phyloP scores from a whole-genome alignment of 2,113 vertebrate genomes.

The Fulmarus glacialis region DNA sequence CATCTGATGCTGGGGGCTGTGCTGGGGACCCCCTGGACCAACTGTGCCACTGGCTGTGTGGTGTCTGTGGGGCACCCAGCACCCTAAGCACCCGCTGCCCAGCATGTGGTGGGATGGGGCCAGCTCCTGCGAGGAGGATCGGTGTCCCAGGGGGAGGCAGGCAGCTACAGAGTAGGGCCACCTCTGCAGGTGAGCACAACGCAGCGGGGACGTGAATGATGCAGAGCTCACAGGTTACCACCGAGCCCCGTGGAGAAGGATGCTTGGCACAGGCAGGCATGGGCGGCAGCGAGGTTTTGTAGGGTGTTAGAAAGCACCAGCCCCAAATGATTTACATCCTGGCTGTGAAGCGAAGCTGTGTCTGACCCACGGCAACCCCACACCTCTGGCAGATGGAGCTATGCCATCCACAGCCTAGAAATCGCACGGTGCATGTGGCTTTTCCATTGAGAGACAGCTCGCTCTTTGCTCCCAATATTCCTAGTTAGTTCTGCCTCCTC shows the following conservation, averaged over 20 bases:
- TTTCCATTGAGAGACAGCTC: not conserved
- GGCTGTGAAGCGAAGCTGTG: not conserved
- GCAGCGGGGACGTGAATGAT: fast-evolving
- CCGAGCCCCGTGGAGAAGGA: fast-evolving
- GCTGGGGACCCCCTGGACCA: not conserved
- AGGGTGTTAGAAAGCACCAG: not conserved
- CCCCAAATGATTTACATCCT: not conserved
- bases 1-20: fast-evolving
- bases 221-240: not conserved
- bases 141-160: not conserved
- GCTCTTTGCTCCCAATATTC: not conserved
- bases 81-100: not conserved
- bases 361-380: not conserved
- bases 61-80: not conserved
- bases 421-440: not conserved
- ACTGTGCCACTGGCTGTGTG: not conserved
- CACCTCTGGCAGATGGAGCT: not conserved
- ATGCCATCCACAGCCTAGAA: not conserved
- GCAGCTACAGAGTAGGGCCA: not conserved
- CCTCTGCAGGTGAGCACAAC: not conserved
- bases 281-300: not conserved
- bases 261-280: not conserved
- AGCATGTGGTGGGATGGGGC: fast-evolving
- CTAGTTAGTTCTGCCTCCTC: not conserved
- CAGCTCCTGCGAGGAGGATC: not conserved